These are phyloP conservation scores for Mormyrops boulengeri DNA, from an alignment of 2,797 vertebrate genomes.

Conservation along the genomic window DNA sequence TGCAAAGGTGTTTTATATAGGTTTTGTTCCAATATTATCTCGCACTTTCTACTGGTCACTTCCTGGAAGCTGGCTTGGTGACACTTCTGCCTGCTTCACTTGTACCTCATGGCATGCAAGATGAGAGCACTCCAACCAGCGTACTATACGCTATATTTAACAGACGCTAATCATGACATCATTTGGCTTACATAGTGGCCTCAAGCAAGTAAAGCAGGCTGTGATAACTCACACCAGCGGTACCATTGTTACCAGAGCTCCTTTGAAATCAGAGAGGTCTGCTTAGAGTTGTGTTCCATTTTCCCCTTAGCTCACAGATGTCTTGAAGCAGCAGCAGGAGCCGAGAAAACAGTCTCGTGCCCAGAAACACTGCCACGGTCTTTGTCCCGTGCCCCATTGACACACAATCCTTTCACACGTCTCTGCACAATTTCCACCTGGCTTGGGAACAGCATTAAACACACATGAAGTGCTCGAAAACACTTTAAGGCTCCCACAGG, in stretches of 20 bases:
- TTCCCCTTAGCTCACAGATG: background rate
- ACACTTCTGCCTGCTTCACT: background rate
- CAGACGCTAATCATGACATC: background rate
- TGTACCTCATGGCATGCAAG: background rate
- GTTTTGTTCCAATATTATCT: background rate
- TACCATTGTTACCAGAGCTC: background rate
- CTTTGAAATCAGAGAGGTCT: constrained; percentile 6
- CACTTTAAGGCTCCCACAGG: background rate
- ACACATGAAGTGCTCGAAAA: background rate
- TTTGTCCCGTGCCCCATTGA: background rate
- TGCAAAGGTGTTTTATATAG: background rate
- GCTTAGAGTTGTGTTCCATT: background rate
- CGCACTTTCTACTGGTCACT: background rate
- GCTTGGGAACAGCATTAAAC: background rate
- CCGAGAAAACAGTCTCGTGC: background rate
- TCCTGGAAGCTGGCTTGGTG: background rate
- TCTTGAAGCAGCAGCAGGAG: background rate
- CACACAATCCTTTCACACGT: background rate
- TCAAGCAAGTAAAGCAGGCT: background rate
- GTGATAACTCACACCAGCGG: background rate
- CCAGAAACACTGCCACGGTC: background rate
- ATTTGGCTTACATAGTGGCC: background rate
- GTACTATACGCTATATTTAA: background rate
- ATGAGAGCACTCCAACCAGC: background rate
- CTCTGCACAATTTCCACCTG: background rate